Evolutionary conservation across 2,888 invertebrate species (phyloP).

Genomic region (Melanchra persicariae): DNA sequence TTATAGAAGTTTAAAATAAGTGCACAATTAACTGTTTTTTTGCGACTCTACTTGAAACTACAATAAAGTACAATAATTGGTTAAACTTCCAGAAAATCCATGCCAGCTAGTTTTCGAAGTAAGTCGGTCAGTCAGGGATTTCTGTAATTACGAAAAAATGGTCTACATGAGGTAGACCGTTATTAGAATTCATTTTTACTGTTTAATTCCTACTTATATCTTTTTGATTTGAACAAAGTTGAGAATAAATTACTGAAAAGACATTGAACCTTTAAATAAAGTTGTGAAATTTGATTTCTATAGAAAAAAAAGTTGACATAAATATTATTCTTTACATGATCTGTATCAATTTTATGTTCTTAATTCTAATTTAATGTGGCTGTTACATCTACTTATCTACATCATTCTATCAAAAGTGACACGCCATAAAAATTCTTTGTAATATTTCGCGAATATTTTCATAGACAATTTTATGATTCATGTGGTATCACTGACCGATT

Average conservation of each 20-base stretch:
- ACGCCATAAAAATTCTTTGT: neutral
- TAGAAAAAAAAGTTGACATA: conserved; percentile 9
- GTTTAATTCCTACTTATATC: too few species aligned
- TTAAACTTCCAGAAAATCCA: too few species aligned
- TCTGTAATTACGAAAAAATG: too few species aligned
- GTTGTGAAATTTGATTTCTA: neutral
- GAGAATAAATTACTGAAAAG: neutral
- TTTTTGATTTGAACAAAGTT: neutral
- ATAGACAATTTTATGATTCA: conserved; percentile 60
- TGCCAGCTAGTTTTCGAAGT: too few species aligned
- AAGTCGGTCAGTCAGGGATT: too few species aligned
- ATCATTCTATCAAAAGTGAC: conserved; percentile 6
- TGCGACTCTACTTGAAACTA: too few species aligned
- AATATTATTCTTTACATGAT: conserved; percentile 25
- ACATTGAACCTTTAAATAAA: neutral
- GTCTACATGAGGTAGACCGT: too few species aligned
- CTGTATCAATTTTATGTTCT: conserved; percentile 29
- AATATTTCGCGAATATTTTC: conserved; percentile 37
- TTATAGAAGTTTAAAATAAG: neutral
- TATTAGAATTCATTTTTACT: too few species aligned
- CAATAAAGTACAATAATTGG: too few species aligned
- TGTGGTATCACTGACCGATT: conserved; percentile 68
- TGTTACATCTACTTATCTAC: conserved; percentile 9
- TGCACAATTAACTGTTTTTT: too few species aligned
- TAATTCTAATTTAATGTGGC: conserved; percentile 45